Base-by-base conservation (phyloP, 2,888 invertebrate genomes). In the Morpho helenor region DNA sequence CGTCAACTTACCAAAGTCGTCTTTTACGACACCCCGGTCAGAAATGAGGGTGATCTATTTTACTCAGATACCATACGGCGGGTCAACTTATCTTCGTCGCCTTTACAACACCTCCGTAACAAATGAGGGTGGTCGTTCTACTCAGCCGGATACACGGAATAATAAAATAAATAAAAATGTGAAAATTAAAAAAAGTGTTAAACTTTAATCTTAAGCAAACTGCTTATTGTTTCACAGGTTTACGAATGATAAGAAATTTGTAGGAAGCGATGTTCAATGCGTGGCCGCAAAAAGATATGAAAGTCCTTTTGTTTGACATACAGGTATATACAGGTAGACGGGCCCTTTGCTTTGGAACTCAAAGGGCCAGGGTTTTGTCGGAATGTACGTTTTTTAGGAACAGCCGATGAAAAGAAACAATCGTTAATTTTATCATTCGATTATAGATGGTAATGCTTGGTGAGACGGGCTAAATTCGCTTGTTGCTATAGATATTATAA, bases 271-370 rank as follows among this genome's bases (percentile, higher is more conserved):
- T 57, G 49, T 58, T 51, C 60, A 57, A 61, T 62, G 62, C 51
- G 56, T 59, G 65, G 67, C 57, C 31, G 65, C 62, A 66, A 68
- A 67, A 67, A 66, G 67, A 57, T 60, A 52, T 55, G 58, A 67
- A 64, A 63, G 64, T 52, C 52, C 66, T 63, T 66, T 68, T 68
- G 66, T 67, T 65, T 63, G 60, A 51, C 53, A 59, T 52, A 60
- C 52, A 52, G 50, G 56, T 59, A 61, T 62, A 53, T 16, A 57
- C 66, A 66, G 66, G 66, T 66, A 64, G 54, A 49, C 63, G 53
- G 42, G 43, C 54, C 46, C 54, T 64, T 65, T 56, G 61, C 31
- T 61, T 57, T 48, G 31, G 50, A 40, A 41, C 48, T 59, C 55
- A 57, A 59, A 57, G 58, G 55, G 52, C 49, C 59, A 50, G 56